A percentile compares a stretch with the other conserved stretches of the same genome.
phyloP scores from a whole-genome alignment of 1,140 invertebrate species.

The Aphaenogaster ashmeadi region DNA sequence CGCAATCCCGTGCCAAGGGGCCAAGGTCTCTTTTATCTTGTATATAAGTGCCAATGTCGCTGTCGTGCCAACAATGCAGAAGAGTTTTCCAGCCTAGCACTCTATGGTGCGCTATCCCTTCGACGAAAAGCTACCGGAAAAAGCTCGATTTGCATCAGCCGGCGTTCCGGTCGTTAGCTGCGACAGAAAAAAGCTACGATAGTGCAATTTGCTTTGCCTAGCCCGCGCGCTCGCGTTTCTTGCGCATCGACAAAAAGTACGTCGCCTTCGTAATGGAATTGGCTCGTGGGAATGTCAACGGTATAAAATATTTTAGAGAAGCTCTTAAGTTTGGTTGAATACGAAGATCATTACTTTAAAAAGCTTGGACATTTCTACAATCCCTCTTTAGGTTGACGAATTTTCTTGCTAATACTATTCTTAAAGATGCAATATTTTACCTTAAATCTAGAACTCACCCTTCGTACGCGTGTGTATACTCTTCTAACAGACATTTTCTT shows the following conservation, averaged over 20 bases:
- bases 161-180: slow-evolving; percentile 47
- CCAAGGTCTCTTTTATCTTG: slow-evolving; percentile 73
- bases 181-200: slow-evolving; percentile 31
- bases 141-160: slow-evolving; percentile 48
- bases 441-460: not conserved
- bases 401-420: not conserved
- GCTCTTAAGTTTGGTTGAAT: not conserved
- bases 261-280: slow-evolving; percentile 46
- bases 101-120: not conserved
- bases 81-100: slow-evolving; percentile 21
- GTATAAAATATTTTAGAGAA: slow-evolving; percentile 40
- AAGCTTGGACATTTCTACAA: not conserved
- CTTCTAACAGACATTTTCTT: not conserved
- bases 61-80: slow-evolving; percentile 34
- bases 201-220: slow-evolving; percentile 47
- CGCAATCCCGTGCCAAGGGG: slow-evolving; percentile 65
- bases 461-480: not conserved
- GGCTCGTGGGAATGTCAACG: slow-evolving; percentile 20
- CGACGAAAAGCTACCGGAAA: slow-evolving; percentile 23
- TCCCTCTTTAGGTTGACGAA: not conserved
- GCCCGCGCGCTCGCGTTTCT: slow-evolving; percentile 24
- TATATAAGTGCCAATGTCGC: slow-evolving; percentile 29
- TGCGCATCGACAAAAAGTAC: slow-evolving; percentile 19
- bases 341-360: slow-evolving; percentile 10
- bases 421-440: not conserved